A percentile compares a stretch with the other conserved stretches of the same genome.
These are phyloP conservation scores for Spilogale gracilis DNA, from an alignment of 2,113 vertebrate genomes.

Conservation along the genomic window DNA sequence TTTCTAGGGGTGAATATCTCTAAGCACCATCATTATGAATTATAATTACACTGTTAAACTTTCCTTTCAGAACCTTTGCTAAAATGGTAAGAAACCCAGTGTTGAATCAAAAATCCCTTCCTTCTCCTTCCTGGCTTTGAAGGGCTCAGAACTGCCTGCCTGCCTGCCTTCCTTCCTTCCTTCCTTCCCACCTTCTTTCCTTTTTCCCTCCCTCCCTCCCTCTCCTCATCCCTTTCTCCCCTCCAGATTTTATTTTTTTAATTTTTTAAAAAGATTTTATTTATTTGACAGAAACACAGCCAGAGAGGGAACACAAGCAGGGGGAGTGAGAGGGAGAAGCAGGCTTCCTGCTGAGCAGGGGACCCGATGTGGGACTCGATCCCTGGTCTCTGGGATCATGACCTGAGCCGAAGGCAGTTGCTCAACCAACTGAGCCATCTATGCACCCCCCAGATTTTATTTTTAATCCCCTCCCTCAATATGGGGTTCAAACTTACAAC, in stretches of 20 bases:
- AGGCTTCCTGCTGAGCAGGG: too few species aligned
- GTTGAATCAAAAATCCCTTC: fast-evolving
- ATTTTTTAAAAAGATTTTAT: too few species aligned
- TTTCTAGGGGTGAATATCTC: neutral
- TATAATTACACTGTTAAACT: neutral
- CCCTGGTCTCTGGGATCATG: too few species aligned
- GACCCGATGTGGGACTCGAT: too few species aligned
- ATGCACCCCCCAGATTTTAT: neutral
- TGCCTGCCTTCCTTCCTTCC: neutral
- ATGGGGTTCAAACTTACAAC: neutral
- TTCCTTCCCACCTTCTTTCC: neutral
- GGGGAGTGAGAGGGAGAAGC: too few species aligned
- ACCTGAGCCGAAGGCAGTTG: too few species aligned
- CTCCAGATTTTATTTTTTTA: neutral
- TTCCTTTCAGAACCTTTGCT: neutral
- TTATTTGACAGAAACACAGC: too few species aligned
- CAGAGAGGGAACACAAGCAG: too few species aligned
- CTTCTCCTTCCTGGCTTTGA: fast-evolving
- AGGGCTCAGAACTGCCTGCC: neutral
- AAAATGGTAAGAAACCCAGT: too few species aligned
- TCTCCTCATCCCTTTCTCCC: neutral
- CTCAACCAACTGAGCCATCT: too few species aligned
- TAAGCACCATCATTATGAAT: neutral
- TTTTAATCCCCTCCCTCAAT: neutral
- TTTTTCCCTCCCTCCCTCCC: neutral